Conservation (phyloP, 2,797 vertebrate genomes). For the Halcyon chelicuti region DNA sequence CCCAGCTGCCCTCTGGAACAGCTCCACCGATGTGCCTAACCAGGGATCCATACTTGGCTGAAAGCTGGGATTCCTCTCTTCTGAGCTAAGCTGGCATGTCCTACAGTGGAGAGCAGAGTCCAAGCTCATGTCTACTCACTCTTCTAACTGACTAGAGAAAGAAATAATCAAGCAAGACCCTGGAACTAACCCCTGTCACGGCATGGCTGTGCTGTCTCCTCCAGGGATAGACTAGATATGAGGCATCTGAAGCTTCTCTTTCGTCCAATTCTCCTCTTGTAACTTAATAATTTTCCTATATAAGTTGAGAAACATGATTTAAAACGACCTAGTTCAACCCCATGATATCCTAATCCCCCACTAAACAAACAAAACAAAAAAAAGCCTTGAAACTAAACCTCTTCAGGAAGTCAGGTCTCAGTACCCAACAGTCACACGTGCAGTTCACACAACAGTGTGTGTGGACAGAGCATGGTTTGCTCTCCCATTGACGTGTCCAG, state of each 20-base stretch:
- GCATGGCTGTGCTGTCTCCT: background rate
- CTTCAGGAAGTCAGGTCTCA: background rate
- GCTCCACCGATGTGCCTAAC: background rate
- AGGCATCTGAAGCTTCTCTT: background rate
- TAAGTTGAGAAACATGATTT: background rate
- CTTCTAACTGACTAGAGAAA: background rate
- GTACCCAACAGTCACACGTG: no score
- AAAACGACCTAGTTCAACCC: background rate
- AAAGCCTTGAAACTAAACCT: background rate
- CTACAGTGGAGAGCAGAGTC: background rate
- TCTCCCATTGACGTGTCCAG: no score
- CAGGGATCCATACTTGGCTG: background rate
- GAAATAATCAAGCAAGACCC: background rate
- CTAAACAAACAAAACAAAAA: background rate
- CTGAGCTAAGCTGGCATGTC: background rate
- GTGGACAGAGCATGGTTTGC: no score
- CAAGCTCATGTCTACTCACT: background rate
- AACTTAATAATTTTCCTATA: background rate
- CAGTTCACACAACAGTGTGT: no score
- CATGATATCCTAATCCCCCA: background rate
- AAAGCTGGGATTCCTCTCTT: background rate
- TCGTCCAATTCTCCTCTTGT: background rate
- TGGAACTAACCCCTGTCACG: background rate
- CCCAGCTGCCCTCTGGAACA: background rate
- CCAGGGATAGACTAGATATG: background rate